phyloP scores from a whole-genome alignment of 2,888 invertebrate species.

The Brenthis daphne region DNA sequence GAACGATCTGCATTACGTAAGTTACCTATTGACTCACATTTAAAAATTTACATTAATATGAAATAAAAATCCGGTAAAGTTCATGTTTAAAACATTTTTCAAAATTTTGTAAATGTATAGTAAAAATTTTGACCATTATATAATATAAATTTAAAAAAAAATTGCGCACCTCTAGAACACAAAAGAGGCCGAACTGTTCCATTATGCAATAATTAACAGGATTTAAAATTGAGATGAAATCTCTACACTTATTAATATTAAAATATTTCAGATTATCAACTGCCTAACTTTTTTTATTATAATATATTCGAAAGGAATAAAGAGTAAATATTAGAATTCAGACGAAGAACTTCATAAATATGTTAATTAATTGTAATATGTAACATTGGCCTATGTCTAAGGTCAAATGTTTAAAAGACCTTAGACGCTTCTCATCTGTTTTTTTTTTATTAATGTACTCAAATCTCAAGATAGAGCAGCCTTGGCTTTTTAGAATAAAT shows the following conservation, averaged over 20 bases:
- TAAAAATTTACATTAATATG: slow-evolving; percentile 8
- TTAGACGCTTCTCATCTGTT: not conserved
- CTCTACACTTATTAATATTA: too few species aligned
- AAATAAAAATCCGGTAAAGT: slow-evolving; percentile 10
- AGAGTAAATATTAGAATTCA: too few species aligned
- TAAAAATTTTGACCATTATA: too few species aligned
- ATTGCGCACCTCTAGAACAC: too few species aligned
- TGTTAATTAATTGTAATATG: slow-evolving; percentile 7
- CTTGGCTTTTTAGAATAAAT: slow-evolving; percentile 9
- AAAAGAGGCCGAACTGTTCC: too few species aligned
- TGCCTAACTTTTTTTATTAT: too few species aligned
- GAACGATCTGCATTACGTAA: slow-evolving; percentile 86
- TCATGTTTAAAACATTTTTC: slow-evolving; percentile 1
- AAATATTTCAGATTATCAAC: too few species aligned
- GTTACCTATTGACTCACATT: slow-evolving; percentile 49
- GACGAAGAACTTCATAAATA: slow-evolving; percentile 1
- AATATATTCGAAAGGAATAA: too few species aligned
- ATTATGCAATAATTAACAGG: too few species aligned
- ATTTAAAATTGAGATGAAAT: too few species aligned
- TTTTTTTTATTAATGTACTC: not conserved
- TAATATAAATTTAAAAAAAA: too few species aligned
- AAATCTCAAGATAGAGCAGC: not conserved
- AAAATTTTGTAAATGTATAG: not conserved
- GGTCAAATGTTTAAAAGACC: slow-evolving; percentile 1
- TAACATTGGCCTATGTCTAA: slow-evolving; percentile 4